Evolutionary conservation across 2,888 invertebrate genomes (phyloP), one percentile per base, ranked within the genome.

Genomic region (Caenorhabditis japonica): DNA sequence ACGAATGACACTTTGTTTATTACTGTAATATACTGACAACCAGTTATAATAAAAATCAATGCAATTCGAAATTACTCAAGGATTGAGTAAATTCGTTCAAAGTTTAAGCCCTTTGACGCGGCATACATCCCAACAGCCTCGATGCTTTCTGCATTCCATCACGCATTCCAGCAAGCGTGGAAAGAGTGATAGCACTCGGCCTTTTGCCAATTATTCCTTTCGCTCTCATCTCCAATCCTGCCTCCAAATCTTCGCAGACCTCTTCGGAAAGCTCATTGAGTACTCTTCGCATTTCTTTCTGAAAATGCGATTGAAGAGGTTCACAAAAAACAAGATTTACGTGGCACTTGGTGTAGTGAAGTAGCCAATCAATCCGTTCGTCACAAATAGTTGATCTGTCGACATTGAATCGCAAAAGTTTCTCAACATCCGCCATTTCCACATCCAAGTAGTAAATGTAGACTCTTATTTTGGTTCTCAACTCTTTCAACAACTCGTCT

Each of bases 211-310:
- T 61, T 10, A 73, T 44, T n/a, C 70, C 70, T 17, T 33, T 52
- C 1, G 53, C 52, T 43, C 79, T 34, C 56, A 76, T 52, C 23
- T 77, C 75, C 19, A 79, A 59, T 39, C 73, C 64, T 5, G 72
- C 47, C 41, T 79, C 77, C 2, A 79, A 51, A 30, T 79, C 77
- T 39, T 74, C 71, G 51, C 76, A 79, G n/a, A 79, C 79, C 3
- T 72, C 61, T 47, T 71, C 77, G 17, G 75, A 69, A 25, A 79
- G 61, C 43, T 79, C 79, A 46, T 52, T 64, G 19, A 79, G 62
- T 21, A 79, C 74, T 8, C 79, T 62, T 15, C 79, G 75, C 77
- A 79, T 75, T 56, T 79, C 77, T 62, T 68, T 79, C 79, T 79
- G 60, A 8, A 72, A 58, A 10, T 21, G 30, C 15, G 44, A 15